Conservation (phyloP, 1,140 invertebrate species). For the Drosophila albomicans region DNA sequence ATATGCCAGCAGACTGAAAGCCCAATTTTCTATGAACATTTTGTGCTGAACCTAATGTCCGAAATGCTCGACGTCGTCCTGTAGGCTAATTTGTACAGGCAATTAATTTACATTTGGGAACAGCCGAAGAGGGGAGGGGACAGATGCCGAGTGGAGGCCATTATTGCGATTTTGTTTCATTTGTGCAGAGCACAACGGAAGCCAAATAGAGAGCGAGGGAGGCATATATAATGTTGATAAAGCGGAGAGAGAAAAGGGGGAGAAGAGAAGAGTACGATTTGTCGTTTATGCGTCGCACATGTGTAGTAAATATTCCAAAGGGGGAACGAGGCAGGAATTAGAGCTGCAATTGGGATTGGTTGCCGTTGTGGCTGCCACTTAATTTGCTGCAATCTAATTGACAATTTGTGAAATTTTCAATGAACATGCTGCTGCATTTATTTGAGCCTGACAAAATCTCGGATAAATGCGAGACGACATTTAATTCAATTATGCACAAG, state of each 20-base stretch:
- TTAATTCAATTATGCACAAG: background rate
- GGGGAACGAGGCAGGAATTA: background rate
- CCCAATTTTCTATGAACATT: slow-evolving; percentile 31
- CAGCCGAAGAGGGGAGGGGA: background rate
- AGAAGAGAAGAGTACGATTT: slow-evolving; percentile 26
- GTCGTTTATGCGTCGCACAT: slow-evolving; percentile 31
- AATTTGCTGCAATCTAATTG: slow-evolving; percentile 51
- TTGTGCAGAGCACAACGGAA: slow-evolving; percentile 34
- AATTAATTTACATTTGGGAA: slow-evolving; percentile 76
- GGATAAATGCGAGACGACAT: background rate
- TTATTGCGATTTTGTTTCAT: slow-evolving; percentile 76
- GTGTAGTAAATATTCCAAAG: slow-evolving; percentile 49
- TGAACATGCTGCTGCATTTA: slow-evolving; percentile 38
- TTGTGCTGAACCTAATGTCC: slow-evolving; percentile 51
- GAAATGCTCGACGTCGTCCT: slow-evolving; percentile 53
- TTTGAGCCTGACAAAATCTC: slow-evolving; percentile 9
- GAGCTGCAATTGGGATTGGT: background rate
- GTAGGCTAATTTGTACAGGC: slow-evolving; percentile 77
- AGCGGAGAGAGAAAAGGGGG: background rate
- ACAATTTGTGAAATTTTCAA: slow-evolving; percentile 52
- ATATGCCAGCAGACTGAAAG: slow-evolving; percentile 1
- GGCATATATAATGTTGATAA: slow-evolving; percentile 37
- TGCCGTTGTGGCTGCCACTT: slow-evolving; percentile 20
- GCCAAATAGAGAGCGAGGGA: background rate
- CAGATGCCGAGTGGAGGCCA: slow-evolving; percentile 25